Conservation (phyloP, 2,888 invertebrate genomes). For the Calameuta idolon region DNA sequence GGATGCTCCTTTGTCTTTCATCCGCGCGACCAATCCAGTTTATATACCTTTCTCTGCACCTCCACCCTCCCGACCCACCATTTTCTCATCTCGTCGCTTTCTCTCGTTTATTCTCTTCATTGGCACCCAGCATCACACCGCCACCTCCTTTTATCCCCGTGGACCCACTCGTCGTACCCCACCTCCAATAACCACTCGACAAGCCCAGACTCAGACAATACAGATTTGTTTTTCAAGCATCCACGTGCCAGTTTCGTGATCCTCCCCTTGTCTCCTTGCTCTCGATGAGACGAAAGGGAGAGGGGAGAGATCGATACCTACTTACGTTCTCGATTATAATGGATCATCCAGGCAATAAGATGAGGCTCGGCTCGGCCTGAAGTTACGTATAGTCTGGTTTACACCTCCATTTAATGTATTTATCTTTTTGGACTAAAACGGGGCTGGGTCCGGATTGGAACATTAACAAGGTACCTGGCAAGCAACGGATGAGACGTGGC, state of each 20-base stretch:
- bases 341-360: neutral
- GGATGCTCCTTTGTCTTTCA: conserved; percentile 64
- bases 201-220: conserved; percentile 50
- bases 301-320: conserved; percentile 23
- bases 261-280: conserved; percentile 21
- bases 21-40: conserved; percentile 38
- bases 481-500: neutral
- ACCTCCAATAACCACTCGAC: conserved; percentile 26
- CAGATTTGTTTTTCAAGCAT: conserved; percentile 57
- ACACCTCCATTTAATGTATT: neutral
- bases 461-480: neutral
- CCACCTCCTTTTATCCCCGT: conserved; percentile 16
- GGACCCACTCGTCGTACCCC: conserved; percentile 23
- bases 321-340: neutral
- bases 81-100: conserved; percentile 22
- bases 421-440: neutral
- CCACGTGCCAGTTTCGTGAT: conserved; percentile 38
- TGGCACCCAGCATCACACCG: conserved; percentile 9
- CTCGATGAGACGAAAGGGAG: conserved; percentile 14
- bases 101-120: neutral
- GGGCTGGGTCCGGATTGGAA: neutral
- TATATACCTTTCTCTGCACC: conserved; percentile 23
- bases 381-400: neutral
- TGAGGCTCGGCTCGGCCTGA: neutral
- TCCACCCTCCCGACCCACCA: conserved; percentile 19